phyloP scores from a whole-genome alignment of 2,888 invertebrate species.

The Hydropsyche betteni region DNA sequence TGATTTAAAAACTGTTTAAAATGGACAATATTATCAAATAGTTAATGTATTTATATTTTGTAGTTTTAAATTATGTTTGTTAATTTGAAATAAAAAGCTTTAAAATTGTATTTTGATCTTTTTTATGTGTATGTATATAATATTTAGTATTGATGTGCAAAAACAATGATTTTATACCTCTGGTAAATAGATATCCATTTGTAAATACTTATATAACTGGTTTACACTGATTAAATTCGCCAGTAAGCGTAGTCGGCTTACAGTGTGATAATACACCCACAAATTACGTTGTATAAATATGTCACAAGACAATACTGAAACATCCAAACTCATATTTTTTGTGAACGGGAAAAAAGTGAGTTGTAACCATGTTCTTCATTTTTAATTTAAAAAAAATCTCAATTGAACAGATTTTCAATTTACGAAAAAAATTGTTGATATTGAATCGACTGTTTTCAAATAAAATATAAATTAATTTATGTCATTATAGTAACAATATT shows the following conservation, averaged over 20 bases:
- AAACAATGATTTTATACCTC: neutral
- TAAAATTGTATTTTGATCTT: neutral
- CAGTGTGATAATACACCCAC: neutral
- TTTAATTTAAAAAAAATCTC: too few relatives aligned
- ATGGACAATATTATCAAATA: too few relatives aligned
- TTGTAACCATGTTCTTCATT: too few relatives aligned
- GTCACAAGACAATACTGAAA: neutral
- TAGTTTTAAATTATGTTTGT: neutral
- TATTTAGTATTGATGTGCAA: neutral
- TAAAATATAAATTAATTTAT: too few relatives aligned
- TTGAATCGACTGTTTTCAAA: too few relatives aligned
- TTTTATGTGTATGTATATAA: neutral
- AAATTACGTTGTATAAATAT: neutral
- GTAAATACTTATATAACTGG: neutral
- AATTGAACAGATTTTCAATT: too few relatives aligned
- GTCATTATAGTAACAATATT: too few relatives aligned
- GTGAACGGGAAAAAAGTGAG: conserved; percentile 72
- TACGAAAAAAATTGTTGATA: too few relatives aligned
- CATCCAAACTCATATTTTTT: conserved; percentile 64
- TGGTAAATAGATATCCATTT: neutral
- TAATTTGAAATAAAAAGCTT: too few relatives aligned
- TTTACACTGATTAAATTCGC: neutral
- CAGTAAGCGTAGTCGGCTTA: neutral
- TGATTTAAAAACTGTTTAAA: conserved; percentile 41
- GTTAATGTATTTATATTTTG: neutral